Evolutionary conservation across 1,140 invertebrate species (phyloP), one percentile per base, ranked within the genome.

Genomic region (Procambarus clarkii): DNA sequence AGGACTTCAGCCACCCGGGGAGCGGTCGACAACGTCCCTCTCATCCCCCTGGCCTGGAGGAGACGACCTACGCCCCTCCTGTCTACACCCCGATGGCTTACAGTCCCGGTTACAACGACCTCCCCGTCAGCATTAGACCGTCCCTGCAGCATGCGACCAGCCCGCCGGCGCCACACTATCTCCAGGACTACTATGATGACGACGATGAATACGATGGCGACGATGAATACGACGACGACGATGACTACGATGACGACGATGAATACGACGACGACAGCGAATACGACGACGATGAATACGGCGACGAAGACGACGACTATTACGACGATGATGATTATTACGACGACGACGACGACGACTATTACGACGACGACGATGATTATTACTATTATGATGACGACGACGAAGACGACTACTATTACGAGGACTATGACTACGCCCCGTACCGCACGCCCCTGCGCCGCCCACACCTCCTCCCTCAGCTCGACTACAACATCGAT

Each of bases 341-440:
- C 69, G 74, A 91, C 85, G 84, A 91, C 71, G 45, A 83, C 18
- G 54, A 86, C 21, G 69, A 78, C 48, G 78, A 88, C 15, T 24
- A 83, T 3, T 34, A 82, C 69, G 45, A 81, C 69, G 77, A 90
- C 46, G 58, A 92, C 21, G 60, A 92, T 34, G 45, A 92, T 45
- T 81, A 82, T 44, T 21, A 90, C 48, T 24, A 90, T 34, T 76
- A 91, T 24, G 54, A 91, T 80, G 71, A 93, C 74, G 74, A 91
- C 54, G 50, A 91, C 24, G 81, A 91, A 21, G 50, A 91, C 15
- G 78, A 91, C 18, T 83, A 93, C 48, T 88, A 91, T 58, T 78
- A 91, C 74, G 71, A 93, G 44, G 78, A 93, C 79, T 88, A 91
- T 81, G 85, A 91, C 86, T 88, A 88, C n/a, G 89, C 13, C 45